Evolutionary conservation across 2,797 vertebrate species (phyloP).

Genomic region (Euphonia xanthogaster): DNA sequence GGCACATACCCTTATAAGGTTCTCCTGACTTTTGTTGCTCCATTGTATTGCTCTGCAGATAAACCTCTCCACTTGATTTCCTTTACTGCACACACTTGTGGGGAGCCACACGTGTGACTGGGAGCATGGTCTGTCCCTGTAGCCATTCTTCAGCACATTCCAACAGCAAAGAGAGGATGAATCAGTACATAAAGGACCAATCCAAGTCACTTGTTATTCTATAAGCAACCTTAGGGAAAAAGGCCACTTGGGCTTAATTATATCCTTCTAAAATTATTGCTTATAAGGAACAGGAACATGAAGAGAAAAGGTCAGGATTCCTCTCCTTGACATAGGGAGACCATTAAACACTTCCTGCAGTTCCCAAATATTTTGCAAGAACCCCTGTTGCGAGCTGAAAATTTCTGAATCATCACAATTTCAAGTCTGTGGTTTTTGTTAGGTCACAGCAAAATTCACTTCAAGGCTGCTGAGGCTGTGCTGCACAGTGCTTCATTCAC

Average conservation of each 20-base stretch:
- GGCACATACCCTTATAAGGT: neutral
- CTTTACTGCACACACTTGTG: neutral
- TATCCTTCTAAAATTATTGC: conserved; percentile 15
- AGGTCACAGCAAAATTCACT: conserved; percentile 42
- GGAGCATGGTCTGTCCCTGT: neutral
- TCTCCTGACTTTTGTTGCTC: conserved; percentile 7
- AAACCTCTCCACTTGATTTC: neutral
- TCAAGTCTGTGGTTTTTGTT: conserved; percentile 41
- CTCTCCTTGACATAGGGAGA: conserved; percentile 15
- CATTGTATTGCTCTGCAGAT: neutral
- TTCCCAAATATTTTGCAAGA: conserved; percentile 66
- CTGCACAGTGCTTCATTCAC: conserved; percentile 39
- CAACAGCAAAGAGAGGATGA: neutral
- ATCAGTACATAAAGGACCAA: neutral
- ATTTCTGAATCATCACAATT: conserved; percentile 57
- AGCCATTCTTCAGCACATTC: neutral
- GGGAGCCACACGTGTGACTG: neutral
- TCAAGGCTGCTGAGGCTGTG: neutral
- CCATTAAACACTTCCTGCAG: conserved; percentile 33
- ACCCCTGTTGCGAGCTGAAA: conserved; percentile 25
- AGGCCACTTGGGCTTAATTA: neutral
- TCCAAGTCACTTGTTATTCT: neutral
- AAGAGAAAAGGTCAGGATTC: conserved; percentile 55
- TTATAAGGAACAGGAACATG: neutral
- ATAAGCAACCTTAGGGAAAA: neutral